Base-by-base conservation (phyloP, 2,797 vertebrate species). In the Gila robusta region DNA sequence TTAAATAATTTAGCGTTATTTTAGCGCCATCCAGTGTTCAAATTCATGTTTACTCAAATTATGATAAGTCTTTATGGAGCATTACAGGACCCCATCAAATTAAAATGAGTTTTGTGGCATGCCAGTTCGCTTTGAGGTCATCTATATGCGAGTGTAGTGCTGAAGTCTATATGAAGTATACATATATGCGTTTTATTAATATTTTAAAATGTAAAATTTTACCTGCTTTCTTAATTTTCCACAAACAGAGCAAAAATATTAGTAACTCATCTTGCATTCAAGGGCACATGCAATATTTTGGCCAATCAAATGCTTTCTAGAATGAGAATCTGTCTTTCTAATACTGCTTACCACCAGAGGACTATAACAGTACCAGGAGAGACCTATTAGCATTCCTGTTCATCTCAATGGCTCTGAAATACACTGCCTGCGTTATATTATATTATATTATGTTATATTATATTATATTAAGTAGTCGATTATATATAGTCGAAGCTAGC, bases 21-120 rank as follows among this genome's bases (percentile, higher is more conserved):
- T 14, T 77, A 56, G 11, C 32, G 52, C 52, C 74, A 78, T 39
- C 74, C 54, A n/a, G 56, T 28, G 77, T 79, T 62, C n/a, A 64
- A 59, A 44, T 41, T 11, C 16, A 64, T 28, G n/a, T 79, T 5
- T 10, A 62, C 23, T 17, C 4, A 39, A 62, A 79, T 79, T 78
- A 11, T 0, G 8, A 11, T 1, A 7, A 26, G 16, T 59, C 3
- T 17, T 77, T 16, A 39, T 47, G 14, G 49, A 28, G 9, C 19
- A n/a, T 28, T 47, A 7, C 37, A 44, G 0, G 4, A 19, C 44
- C 8, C 26, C 7, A 74, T 6, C 5, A 4, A 54, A 21, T 74
- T 23, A 7, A 76, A 54, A 23, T 12, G 0, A 23, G 28, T 19
- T 19, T 19, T 74, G 44, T 56, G 28, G 37, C 28, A 59, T 44